Conservation (phyloP, 2,113 vertebrate species). For the Alaudala cheleensis region DNA sequence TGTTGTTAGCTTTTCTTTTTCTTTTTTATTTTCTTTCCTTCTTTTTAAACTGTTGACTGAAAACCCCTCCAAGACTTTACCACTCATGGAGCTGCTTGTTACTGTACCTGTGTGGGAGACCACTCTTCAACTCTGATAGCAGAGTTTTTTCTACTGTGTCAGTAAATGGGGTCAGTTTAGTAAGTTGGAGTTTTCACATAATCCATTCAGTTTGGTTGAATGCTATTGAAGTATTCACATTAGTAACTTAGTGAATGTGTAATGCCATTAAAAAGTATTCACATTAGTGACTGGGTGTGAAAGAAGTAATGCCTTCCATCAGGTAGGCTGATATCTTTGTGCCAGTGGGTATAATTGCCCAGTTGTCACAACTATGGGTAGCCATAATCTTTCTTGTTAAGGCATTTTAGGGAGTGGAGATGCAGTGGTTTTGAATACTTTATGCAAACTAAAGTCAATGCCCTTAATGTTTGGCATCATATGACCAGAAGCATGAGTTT, state of each 20-base stretch:
- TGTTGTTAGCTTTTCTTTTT: not conserved
- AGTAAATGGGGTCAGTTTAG: not conserved
- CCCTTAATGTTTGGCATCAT: not conserved
- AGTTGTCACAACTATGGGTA: not conserved
- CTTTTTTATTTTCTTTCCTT: not conserved
- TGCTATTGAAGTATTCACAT: not conserved
- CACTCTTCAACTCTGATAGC: not conserved
- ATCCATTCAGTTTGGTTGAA: not conserved
- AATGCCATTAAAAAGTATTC: not conserved
- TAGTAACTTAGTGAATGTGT: not conserved
- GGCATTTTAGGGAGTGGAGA: not conserved
- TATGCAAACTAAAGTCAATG: not conserved
- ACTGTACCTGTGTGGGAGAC: not conserved
- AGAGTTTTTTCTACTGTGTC: not conserved
- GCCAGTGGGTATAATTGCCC: not conserved
- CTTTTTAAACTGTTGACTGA: not conserved
- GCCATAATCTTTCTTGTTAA: not conserved
- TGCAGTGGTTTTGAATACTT: not conserved
- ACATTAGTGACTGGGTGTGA: not conserved
- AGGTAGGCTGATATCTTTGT: not conserved
- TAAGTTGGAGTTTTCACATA: not conserved
- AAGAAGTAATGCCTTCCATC: not conserved
- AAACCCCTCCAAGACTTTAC: not conserved
- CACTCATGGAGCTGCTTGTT: not conserved
- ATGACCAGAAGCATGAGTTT: constrained; percentile 39